Base-by-base conservation (phyloP, 1,140 invertebrate genomes). In the Camponotus pennsylvanicus region DNA sequence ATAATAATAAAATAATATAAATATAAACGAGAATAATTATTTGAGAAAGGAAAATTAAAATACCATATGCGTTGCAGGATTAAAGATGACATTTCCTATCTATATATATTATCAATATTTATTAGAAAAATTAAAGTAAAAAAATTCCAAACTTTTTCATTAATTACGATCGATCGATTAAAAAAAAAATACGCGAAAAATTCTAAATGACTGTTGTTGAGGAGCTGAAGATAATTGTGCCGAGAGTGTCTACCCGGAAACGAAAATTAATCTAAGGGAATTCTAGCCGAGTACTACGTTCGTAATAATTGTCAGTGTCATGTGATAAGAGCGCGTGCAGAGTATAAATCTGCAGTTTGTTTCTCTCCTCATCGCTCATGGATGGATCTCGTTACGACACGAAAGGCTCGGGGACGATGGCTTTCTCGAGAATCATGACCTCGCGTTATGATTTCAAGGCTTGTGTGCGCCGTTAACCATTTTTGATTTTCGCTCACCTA, bases 341-440 rank as follows among this genome's bases (percentile, higher is more conserved):
- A 42, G 37, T 11, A 9, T 61, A 73, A 49, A 61, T 73, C 55
- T 63, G 37, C 40, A 27, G 6, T 45, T 71, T 82, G n/a, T 83
- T 83, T 83, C 79, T 83, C 13, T n/a, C 61, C 52, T 45, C 40
- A n/a, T 82, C 40, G 67, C 55, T 82, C 79, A 83, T 73, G 79
- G 67, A 83, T 69, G 67, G 79, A 83, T 83, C 69, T 83, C 32
- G 40, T 83, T 83, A 83, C 79, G 69, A 49, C 67, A 73, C 37
- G 49, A 55, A 5, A 9, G n/a, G 13, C 55, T 83, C 69, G 79
- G 55, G 69, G 79, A 83, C 79, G 69, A 83, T 73, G 69, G 79
- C 79, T 83, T 83, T 83, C 79, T 73, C 79, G 40, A 40, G 64
- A 83, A 73, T 82, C 40, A 63, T 73, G 79, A 61, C 79, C 79